phyloP scores from a whole-genome alignment of 2,113 vertebrate species.

The Chionomys nivalis region DNA sequence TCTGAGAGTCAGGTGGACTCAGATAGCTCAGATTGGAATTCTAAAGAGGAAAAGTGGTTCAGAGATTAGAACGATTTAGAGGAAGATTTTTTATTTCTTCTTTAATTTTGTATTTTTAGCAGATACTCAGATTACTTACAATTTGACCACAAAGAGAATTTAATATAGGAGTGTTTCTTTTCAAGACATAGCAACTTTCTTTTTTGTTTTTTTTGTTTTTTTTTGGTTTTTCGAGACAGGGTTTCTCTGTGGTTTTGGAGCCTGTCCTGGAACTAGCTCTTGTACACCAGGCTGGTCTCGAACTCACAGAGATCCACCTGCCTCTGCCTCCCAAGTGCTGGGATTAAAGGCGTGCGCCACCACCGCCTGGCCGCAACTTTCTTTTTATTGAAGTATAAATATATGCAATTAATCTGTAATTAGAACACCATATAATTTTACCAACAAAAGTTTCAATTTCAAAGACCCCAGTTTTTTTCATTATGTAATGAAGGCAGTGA shows the following conservation, averaged over 20 bases:
- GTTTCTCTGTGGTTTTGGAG: too few species aligned
- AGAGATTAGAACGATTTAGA: background rate
- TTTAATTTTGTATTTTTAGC: constrained; percentile 66
- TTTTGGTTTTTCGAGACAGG: too few species aligned
- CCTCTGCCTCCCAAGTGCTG: too few species aligned
- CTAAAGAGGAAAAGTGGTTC: constrained; percentile 60
- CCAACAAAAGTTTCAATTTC: background rate
- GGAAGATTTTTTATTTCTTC: constrained; percentile 60
- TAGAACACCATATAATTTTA: background rate
- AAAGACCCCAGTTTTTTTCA: background rate
- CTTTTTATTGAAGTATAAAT: constrained; percentile 4
- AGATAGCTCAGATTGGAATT: constrained; percentile 57
- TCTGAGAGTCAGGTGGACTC: constrained; percentile 64
- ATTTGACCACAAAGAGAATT: background rate
- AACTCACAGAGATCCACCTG: too few species aligned
- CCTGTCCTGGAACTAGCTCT: too few species aligned
- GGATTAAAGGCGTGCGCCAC: too few species aligned
- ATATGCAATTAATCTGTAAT: background rate
- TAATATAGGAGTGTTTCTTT: constrained; percentile 29
- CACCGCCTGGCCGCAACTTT: too few species aligned
- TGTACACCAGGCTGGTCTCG: too few species aligned
- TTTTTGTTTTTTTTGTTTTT: too few species aligned
- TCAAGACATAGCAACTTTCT: background rate
- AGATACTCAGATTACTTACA: constrained; percentile 49
- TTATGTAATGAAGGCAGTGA: background rate